Percentiles rank a stretch among this genome's conserved stretches.
Conservation (phyloP, 2,888 invertebrate genomes). For the Ditylenchus weischeri region DNA sequence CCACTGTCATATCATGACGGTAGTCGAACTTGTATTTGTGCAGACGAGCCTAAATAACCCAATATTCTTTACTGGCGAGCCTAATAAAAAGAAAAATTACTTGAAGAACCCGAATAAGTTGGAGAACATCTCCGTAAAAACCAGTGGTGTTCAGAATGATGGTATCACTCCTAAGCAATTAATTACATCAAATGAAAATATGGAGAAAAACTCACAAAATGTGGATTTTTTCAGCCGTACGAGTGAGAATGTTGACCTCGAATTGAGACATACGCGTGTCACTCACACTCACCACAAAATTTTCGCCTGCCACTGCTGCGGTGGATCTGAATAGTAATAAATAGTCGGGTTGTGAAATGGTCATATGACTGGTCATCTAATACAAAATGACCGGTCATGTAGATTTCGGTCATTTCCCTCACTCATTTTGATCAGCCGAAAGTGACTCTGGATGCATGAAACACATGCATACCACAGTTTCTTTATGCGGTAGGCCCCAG, state of each 20-base stretch:
- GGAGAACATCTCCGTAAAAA: conserved; percentile 94
- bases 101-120: conserved; percentile 68
- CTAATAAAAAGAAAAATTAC: conserved; percentile 31
- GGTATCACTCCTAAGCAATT: conserved; percentile 66
- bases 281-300: conserved; percentile 88
- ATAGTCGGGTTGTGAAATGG: no score
- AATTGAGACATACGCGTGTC: conserved; percentile 67
- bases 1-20: conserved; percentile 76
- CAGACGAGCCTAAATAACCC: conserved; percentile 47
- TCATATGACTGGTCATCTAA: no score
- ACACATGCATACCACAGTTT: no score
- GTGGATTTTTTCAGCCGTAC: conserved; percentile 56
- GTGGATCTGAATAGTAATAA: conserved; percentile 74
- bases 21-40: conserved; percentile 75
- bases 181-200: conserved; percentile 4
- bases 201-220: conserved; percentile 40
- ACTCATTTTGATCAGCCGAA: no score
- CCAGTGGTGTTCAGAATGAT: conserved; percentile 91
- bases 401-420: no score
- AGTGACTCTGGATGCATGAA: no score
- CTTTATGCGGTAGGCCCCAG: no score
- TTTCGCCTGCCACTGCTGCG: conserved; percentile 90
- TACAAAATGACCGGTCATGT: no score
- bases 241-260: conserved; percentile 51
- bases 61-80: conserved; percentile 10